Base-by-base conservation (phyloP, 2,113 vertebrate genomes). In the Phyllopteryx taeniolatus region DNA sequence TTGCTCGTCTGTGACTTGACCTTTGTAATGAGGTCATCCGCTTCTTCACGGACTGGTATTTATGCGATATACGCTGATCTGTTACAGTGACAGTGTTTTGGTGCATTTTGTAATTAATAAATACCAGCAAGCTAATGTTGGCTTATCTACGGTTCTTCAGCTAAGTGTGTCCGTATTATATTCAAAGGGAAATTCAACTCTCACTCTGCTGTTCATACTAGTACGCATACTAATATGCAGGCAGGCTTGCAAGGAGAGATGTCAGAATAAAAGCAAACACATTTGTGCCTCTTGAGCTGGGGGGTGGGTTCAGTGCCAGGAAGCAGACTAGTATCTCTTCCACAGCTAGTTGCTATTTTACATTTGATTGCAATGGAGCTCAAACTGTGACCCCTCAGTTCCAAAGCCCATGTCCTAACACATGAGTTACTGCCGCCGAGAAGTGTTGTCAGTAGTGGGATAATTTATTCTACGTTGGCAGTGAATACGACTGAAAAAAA, bases 11-110 rank as follows among this genome's bases (percentile, higher is more conserved):
- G 2, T 22, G 62, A 35, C 31, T 31, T 57, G 56, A 57, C 56
- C 84, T 86, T 92, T 83, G 79, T 12, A 17, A 13, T 22, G 42
- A 57, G n/a, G 63, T 84, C 72, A 71, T 0, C 17, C 5, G 0
- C 6, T 44, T 46, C 35, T 47, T 0, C 3, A 75, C 0, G 31
- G 1, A 13, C n/a, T 31, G 5, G 12, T 39, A 35, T 62, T 0
- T 64, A 12, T 31, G 0, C 0, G 2, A 14, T 8, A 17, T 1
- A 35, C 11, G 3, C 12, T 7, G 19, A 0, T 14, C 51, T 20
- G 46, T 13, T 27, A 0, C 4, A 0, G 6, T 7, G 8, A 0
- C 4, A 5, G 2, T 15, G 3, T 43, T 11, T 35, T 22, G 1
- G 2, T 49, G 0, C 39, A 20, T 8, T 43, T 43, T 59, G 27